Evolutionary conservation across 2,888 invertebrate genomes (phyloP), one percentile per base, ranked within the genome.

Genomic region (Drosophila hamatofila): DNA sequence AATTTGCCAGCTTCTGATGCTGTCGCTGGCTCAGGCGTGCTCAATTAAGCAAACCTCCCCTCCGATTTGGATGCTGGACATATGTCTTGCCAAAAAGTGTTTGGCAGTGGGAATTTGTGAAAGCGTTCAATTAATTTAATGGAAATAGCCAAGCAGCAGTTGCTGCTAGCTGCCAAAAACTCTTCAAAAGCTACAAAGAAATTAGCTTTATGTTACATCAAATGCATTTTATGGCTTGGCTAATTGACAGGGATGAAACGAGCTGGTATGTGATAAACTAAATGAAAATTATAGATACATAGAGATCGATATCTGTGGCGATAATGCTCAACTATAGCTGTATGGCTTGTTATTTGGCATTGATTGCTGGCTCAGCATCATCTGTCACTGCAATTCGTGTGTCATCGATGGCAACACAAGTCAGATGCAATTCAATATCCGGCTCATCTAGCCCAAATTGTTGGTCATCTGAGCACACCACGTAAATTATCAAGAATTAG

Each of bases 61-160:
- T 6, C 5, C 2, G 1, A 14, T 6, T 25, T 11, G 16, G 62
- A 62, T 33, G 74, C 74, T 59, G 63, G 60, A 69, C 51, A 67
- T 70, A 51, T 49, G 74, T 61, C 41, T 68, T 44, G 78, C 74
- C 68, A 66, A 71, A 76, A 68, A 56, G 51, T 61, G 68, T 77
- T 57, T 68, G 68, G 63, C 46, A 25, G 46, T 72, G 80, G 52
- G 52, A 23, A 86, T 76, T 86, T 89, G 91, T 91, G 91, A 91
- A 91, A 91, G 91, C 91, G 91, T 86, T 90, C 90, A 90, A 91
- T 91, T 90, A 90, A 89, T 81, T 91, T 88, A 91, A 90, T 91
- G 90, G 82, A 83, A 75, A 78, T 72, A 55, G 79, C 58, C 78
- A 78, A 80, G 75, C 82, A 63, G 75, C 75, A 55, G 73, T 48